These are phyloP conservation scores for Tetragonula carbonaria DNA, from an alignment of 2,888 invertebrate genomes.

Conservation along the genomic window DNA sequence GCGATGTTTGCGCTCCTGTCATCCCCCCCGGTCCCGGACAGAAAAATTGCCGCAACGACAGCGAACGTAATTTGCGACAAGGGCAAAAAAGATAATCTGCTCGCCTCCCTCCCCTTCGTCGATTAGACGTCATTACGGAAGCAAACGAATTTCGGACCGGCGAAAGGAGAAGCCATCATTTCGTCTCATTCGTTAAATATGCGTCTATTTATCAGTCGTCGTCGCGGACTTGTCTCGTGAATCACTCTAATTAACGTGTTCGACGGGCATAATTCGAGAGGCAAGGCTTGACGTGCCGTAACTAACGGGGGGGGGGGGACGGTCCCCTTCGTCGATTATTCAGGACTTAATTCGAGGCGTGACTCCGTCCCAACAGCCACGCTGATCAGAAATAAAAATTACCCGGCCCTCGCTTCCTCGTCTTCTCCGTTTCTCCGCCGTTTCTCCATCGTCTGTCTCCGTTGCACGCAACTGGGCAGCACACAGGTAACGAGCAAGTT, in stretches of 20 bases:
- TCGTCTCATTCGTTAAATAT: constrained; percentile 54
- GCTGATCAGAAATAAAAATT: constrained; percentile 67
- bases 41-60: constrained; percentile 2
- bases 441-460: not conserved
- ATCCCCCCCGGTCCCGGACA: not conserved
- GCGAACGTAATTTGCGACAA: not conserved
- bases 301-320: constrained; percentile 45
- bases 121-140: not conserved
- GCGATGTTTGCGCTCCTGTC: constrained; percentile 1
- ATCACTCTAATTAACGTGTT: constrained; percentile 68
- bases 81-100: not conserved
- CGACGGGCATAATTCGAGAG: constrained; percentile 52
- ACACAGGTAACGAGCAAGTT: constrained; percentile 61
- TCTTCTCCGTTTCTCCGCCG: not conserved
- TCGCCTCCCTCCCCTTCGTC: not conserved
- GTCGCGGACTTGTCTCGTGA: constrained; percentile 57
- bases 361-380: constrained; percentile 23
- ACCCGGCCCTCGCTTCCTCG: constrained; percentile 23
- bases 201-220: constrained; percentile 61
- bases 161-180: not conserved
- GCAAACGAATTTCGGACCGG: not conserved
- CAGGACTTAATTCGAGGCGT: constrained; percentile 63
- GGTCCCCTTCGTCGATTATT: constrained; percentile 65
- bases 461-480: not conserved
- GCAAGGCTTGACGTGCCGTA: constrained; percentile 58